These are phyloP conservation scores for Marronus borbonicus DNA, from an alignment of 2,888 invertebrate genomes.

Conservation along the genomic window DNA sequence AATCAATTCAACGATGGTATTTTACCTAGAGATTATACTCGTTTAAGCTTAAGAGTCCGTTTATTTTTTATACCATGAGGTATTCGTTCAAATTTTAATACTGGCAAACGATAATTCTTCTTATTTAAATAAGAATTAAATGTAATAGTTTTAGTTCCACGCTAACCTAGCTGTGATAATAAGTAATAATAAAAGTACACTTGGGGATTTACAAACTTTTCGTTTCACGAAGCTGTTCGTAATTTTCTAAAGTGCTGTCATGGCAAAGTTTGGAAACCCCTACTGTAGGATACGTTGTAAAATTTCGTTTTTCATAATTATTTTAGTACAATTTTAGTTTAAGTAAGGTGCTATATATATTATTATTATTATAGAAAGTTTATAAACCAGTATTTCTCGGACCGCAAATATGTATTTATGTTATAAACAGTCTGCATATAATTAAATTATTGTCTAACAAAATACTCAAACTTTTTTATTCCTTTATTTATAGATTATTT, in stretches of 20 bases:
- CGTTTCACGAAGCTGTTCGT: too few species aligned
- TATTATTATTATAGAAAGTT: neutral
- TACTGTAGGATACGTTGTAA: neutral
- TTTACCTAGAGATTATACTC: neutral
- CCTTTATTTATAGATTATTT: too few species aligned
- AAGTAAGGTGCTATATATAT: constrained; percentile 12
- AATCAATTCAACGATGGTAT: constrained; percentile 12
- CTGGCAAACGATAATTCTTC: constrained; percentile 1
- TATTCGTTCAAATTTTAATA: neutral
- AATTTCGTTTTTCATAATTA: neutral
- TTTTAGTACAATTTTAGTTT: constrained; percentile 8
- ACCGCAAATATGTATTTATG: constrained; percentile 7
- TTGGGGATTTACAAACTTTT: neutral
- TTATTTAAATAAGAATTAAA: constrained; percentile 27
- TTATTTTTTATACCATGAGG: constrained; percentile 8
- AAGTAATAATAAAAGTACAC: neutral
- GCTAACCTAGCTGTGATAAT: constrained; percentile 35
- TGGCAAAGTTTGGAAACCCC: too few species aligned
- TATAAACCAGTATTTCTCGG: constrained; percentile 1
- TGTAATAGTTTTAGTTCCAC: constrained; percentile 21
- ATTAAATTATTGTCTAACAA: constrained; percentile 9
- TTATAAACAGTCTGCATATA: constrained; percentile 2
- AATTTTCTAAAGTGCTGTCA: too few species aligned
- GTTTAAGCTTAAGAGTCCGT: neutral
- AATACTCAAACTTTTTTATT: too few species aligned